Conservation (phyloP, 92 coral and sea anemone genomes). For the Ricordea florida region DNA sequence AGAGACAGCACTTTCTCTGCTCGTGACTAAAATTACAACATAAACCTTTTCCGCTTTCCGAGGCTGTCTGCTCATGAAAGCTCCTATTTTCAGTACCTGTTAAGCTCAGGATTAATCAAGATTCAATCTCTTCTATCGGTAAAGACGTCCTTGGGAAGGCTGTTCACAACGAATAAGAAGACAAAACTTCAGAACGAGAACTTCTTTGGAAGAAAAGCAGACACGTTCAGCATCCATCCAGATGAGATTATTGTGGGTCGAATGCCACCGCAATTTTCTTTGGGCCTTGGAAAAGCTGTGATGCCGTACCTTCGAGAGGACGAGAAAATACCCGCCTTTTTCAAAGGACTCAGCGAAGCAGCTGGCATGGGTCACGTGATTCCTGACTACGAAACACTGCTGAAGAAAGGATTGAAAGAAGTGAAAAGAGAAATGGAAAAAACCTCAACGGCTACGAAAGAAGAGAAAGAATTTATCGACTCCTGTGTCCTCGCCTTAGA, state of each 20-base stretch:
- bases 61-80: too few species aligned
- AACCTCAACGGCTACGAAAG: background rate
- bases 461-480: conserved; percentile 52
- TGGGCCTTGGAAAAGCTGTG: conserved; percentile 72
- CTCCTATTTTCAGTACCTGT: too few species aligned
- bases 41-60: too few species aligned
- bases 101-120: too few species aligned
- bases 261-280: conserved; percentile 70
- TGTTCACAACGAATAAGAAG: conserved; percentile 54
- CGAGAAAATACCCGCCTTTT: conserved; percentile 77
- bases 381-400: conserved; percentile 57
- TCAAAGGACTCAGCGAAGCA: conserved; percentile 79
- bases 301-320: conserved; percentile 81
- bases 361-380: conserved; percentile 79
- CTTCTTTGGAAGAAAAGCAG: conserved; percentile 71
- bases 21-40: too few species aligned
- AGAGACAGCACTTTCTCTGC: too few species aligned
- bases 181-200: conserved; percentile 29
- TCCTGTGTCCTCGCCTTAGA: conserved; percentile 69
- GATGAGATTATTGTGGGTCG: conserved; percentile 79
- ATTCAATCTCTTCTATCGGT: too few species aligned
- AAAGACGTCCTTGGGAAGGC: conserved; percentile 24
- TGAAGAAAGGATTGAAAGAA: conserved; percentile 62
- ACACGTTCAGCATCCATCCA: conserved; percentile 66
- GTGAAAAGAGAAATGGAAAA: conserved; percentile 54